Conservation (phyloP, 1,140 invertebrate genomes). For the Holotrichia oblita region DNA sequence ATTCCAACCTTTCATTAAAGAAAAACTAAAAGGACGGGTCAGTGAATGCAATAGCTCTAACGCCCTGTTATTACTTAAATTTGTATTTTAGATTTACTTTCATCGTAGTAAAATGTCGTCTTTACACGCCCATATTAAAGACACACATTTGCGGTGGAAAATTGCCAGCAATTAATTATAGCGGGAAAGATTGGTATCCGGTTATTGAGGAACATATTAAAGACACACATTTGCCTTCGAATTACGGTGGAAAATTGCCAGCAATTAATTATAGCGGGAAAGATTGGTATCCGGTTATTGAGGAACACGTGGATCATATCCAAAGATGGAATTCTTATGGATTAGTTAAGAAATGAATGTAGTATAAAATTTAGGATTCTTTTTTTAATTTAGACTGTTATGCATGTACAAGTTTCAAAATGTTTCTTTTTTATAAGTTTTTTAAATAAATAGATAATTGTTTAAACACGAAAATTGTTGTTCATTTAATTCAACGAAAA, state of each 20-base stretch:
- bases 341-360: conserved; percentile 62
- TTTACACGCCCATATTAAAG: conserved; percentile 74
- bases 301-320: conserved; percentile 70
- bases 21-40: conserved; percentile 85
- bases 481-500: too few species aligned
- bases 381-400: background rate
- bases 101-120: conserved; percentile 79
- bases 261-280: conserved; percentile 77
- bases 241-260: conserved; percentile 79
- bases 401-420: conserved; percentile 9
- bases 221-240: conserved; percentile 73
- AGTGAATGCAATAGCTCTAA: conserved; percentile 52
- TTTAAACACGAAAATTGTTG: too few species aligned
- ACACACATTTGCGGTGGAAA: conserved; percentile 76
- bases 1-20: conserved; percentile 86
- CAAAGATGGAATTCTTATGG: conserved; percentile 74
- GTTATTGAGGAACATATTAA: conserved; percentile 68
- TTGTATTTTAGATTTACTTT: conserved; percentile 72
- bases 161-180: conserved; percentile 78
- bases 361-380: background rate
- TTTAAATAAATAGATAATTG: conserved; percentile 2
- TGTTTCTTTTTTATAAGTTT: background rate
- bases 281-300: conserved; percentile 76
- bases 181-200: conserved; percentile 77
- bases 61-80: too few species aligned